Evolutionary conservation across 2,113 vertebrate species (phyloP).

Genomic region (Nibea coibor): DNA sequence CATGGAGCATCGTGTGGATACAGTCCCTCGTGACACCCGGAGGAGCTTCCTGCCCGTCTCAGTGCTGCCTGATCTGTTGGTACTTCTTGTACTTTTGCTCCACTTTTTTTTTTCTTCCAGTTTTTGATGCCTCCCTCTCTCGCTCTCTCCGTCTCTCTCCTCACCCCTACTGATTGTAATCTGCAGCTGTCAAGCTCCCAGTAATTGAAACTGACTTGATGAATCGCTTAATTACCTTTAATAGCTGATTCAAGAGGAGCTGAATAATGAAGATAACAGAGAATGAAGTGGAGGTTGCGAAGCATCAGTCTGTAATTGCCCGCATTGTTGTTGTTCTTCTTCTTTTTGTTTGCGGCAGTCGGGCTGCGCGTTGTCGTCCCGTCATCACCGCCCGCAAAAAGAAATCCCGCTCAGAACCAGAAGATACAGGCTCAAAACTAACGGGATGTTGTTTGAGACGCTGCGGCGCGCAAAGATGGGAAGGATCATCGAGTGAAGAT

Average conservation of each 20-base stretch:
- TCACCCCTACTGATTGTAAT: slow-evolving; percentile 87
- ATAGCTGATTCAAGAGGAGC: slow-evolving; percentile 91
- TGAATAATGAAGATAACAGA: slow-evolving; percentile 91
- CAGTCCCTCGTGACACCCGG: slow-evolving; percentile 30
- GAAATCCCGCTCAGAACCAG: slow-evolving; percentile 37
- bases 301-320: slow-evolving; percentile 86
- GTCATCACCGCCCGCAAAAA: slow-evolving; percentile 44
- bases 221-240: slow-evolving; percentile 96
- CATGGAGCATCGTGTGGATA: slow-evolving; percentile 11
- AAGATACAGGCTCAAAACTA: slow-evolving; percentile 56
- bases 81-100: slow-evolving; percentile 22
- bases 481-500: slow-evolving; percentile 65
- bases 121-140: slow-evolving; percentile 65
- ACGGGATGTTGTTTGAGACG: slow-evolving; percentile 66
- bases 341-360: slow-evolving; percentile 61
- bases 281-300: slow-evolving; percentile 83
- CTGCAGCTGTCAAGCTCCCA: slow-evolving; percentile 90
- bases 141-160: slow-evolving; percentile 44
- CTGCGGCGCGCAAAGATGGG: slow-evolving; percentile 32
- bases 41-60: slow-evolving; percentile 20
- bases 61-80: slow-evolving; percentile 17
- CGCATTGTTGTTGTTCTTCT: slow-evolving; percentile 75
- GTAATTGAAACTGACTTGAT: slow-evolving; percentile 97
- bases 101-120: background rate
- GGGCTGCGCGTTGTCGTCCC: slow-evolving; percentile 53